These are phyloP conservation scores for Agriopis leucophaearia DNA, from an alignment of 2,888 invertebrate species.

Conservation along the genomic window DNA sequence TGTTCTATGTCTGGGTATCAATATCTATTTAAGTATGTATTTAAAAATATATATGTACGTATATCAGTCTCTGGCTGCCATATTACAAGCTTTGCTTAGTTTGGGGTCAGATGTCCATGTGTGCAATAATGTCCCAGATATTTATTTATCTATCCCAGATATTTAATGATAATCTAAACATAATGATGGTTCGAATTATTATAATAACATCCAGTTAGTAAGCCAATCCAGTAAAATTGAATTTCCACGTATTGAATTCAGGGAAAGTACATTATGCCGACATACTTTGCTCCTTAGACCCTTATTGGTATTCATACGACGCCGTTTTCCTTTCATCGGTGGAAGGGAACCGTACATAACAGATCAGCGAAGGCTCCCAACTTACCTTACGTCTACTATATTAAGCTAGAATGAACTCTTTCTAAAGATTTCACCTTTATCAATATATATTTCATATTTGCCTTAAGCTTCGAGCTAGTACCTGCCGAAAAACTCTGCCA, in stretches of 20 bases:
- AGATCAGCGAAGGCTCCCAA: constrained; percentile 26
- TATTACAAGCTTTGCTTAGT: too few species aligned
- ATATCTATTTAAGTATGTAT: too few species aligned
- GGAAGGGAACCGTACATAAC: constrained; percentile 29
- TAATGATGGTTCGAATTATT: background rate
- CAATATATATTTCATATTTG: too few species aligned
- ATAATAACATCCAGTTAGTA: background rate
- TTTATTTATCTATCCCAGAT: too few species aligned
- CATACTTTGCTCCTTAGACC: constrained; percentile 26
- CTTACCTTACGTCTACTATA: constrained; percentile 24
- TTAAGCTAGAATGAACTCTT: constrained; percentile 21
- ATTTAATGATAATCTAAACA: too few species aligned
- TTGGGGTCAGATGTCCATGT: too few species aligned
- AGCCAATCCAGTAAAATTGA: constrained; percentile 24
- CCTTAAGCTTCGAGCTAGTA: too few species aligned
- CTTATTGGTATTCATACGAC: constrained; percentile 33
- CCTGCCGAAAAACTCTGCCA: too few species aligned
- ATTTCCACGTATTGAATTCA: constrained; percentile 25
- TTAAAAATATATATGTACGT: too few species aligned
- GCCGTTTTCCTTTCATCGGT: constrained; percentile 30
- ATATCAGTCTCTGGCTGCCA: too few species aligned
- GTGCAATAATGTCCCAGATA: too few species aligned
- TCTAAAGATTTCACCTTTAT: constrained; percentile 18
- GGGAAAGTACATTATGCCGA: constrained; percentile 23
- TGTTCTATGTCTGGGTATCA: too few species aligned